Percentiles rank a stretch among this genome's conserved stretches.
phyloP scores from a whole-genome alignment of 2,888 invertebrate species.

The Adela reaumurella region DNA sequence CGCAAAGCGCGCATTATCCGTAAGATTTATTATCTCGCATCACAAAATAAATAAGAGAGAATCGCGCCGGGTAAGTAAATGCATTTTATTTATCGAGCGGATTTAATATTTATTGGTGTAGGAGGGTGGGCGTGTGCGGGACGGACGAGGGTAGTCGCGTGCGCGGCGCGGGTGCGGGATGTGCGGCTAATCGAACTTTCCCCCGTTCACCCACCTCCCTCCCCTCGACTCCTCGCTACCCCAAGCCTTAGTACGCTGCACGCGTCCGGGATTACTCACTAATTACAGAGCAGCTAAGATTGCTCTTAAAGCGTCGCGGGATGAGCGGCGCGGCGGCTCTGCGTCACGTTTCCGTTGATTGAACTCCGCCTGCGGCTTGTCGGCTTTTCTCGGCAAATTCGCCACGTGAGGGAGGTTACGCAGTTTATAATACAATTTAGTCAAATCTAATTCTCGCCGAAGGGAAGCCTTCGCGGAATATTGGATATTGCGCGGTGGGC shows the following conservation, averaged over 20 bases:
- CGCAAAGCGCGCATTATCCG: neutral
- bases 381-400: too few species aligned
- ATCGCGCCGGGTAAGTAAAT: neutral
- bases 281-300: neutral
- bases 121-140: slow-evolving; percentile 14
- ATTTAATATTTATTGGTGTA: slow-evolving; percentile 38
- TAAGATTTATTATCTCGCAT: neutral
- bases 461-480: too few species aligned
- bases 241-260: neutral
- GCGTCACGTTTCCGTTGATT: neutral
- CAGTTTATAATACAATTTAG: too few species aligned
- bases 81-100: slow-evolving; percentile 27
- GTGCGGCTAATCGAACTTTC: slow-evolving; percentile 28
- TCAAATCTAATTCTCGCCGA: too few species aligned
- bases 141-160: neutral
- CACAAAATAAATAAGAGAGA: neutral
- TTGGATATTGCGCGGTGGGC: too few species aligned
- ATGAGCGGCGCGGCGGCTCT: neutral
- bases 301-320: neutral
- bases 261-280: neutral
- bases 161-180: slow-evolving; percentile 33
- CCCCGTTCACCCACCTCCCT: slow-evolving; percentile 7
- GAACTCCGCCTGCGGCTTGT: too few species aligned
- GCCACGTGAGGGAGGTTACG: too few species aligned
- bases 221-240: neutral